Evolutionary conservation across 2,113 vertebrate genomes (phyloP).

Genomic region (Cavia porcellus): DNA sequence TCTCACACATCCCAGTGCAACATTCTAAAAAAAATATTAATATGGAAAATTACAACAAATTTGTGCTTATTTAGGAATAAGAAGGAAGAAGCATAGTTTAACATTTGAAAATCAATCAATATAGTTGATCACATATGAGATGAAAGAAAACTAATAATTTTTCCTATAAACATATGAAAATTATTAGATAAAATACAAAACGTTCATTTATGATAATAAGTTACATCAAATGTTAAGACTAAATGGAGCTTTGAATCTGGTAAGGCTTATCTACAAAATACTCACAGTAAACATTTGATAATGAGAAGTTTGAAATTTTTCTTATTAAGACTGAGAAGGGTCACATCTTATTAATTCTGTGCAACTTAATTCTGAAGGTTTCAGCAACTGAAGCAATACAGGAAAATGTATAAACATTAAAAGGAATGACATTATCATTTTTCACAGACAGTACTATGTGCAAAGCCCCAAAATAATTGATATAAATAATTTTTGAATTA

Average conservation of each 20-base stretch:
- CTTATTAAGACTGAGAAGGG: conserved; percentile 33
- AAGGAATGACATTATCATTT: background rate
- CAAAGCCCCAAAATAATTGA: background rate
- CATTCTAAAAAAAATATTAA: conserved; percentile 33
- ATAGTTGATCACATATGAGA: background rate
- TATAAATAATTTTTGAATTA: conserved; percentile 10
- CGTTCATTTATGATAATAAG: background rate
- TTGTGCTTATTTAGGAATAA: conserved; percentile 11
- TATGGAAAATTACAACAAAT: background rate
- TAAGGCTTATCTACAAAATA: background rate
- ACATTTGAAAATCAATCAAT: conserved; percentile 14
- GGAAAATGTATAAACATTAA: conserved; percentile 20
- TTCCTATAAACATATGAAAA: background rate
- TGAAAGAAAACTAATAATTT: conserved; percentile 44
- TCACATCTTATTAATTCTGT: background rate
- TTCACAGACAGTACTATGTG: background rate
- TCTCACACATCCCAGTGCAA: background rate
- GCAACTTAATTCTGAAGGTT: conserved; percentile 6
- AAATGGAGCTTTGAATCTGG: conserved; percentile 29
- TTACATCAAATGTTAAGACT: background rate
- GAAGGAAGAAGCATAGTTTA: background rate
- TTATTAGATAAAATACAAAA: conserved; percentile 47
- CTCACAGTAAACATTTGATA: background rate
- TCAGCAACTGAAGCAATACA: background rate
- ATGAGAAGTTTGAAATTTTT: background rate